A percentile compares a stretch with the other conserved stretches of the same genome.
Evolutionary conservation across 2,797 vertebrate genomes (phyloP).

Genomic region (Phylloscopus collybita): DNA sequence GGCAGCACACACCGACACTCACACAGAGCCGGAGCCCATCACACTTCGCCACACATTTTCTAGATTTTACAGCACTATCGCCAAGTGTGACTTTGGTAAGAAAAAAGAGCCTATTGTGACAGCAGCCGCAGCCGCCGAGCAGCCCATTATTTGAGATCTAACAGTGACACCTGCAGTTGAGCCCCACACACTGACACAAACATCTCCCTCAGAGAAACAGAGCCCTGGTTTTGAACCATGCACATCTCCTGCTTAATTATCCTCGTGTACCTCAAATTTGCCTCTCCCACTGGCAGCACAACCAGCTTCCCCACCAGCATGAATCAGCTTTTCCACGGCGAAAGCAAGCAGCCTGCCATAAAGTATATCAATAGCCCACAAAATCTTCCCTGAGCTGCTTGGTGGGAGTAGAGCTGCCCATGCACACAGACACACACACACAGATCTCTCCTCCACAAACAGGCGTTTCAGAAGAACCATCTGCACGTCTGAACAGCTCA

Average conservation of each 20-base stretch:
- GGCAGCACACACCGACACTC: neutral
- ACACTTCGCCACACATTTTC: neutral
- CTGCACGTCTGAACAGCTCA: conserved; percentile 10
- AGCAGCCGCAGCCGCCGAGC: neutral
- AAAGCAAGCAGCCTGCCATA: conserved; percentile 8
- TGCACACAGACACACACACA: neutral
- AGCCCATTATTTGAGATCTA: conserved; percentile 71
- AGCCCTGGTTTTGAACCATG: neutral
- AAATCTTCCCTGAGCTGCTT: conserved; percentile 12
- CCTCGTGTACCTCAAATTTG: neutral
- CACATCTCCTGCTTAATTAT: conserved; percentile 10
- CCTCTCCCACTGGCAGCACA: conserved; percentile 14
- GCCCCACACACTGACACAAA: neutral
- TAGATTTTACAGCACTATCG: neutral
- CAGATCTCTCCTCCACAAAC: neutral
- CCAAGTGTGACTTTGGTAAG: neutral
- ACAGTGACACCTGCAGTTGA: conserved; percentile 82
- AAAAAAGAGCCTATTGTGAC: conserved; percentile 1
- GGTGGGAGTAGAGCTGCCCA: neutral
- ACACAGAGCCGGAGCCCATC: neutral
- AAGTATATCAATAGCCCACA: conserved; percentile 23
- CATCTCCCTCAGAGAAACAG: neutral
- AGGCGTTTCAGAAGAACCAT: neutral
- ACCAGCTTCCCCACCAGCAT: conserved; percentile 25
- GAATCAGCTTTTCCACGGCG: conserved; percentile 42